Evolutionary conservation across 2,888 invertebrate species (phyloP), one percentile per base, ranked within the genome.

Genomic region (Caenorhabditis sp.): DNA sequence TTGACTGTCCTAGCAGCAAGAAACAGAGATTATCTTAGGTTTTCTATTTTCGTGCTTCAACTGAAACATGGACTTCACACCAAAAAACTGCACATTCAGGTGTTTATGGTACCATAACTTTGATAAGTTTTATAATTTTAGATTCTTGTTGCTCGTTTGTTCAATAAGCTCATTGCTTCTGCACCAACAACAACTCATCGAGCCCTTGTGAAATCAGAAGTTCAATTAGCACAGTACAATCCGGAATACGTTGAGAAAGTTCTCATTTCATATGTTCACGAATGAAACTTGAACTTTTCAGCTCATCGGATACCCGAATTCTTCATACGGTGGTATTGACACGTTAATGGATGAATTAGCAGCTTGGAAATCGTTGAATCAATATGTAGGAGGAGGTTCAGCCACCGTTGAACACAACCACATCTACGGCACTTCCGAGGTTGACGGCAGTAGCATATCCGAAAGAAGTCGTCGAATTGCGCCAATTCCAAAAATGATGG

Each of bases 61-160:
- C 68, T 90, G 55, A 89, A 87, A 58, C 88, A 90, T 80, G 90
- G 90, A 20, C 82, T 90, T 4, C 89, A 89, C 77, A 90, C 90
- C 0, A 69, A 85, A 8, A 90, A 90, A 72, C 58, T 90, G 26
- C 89, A 90, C 65, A 90, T 90, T 22, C 90, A 90, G 82, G 89
- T 88, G n/a, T n/a, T n/a, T n/a, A n/a, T n/a, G n/a, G n/a, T n/a
- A n/a, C n/a, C n/a, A n/a, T n/a, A n/a, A n/a, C n/a, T n/a, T n/a
- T n/a, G n/a, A n/a, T n/a, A n/a, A n/a, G n/a, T n/a, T n/a, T n/a
- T n/a, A n/a, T 15, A 24, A 1, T 68, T 81, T 53, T 62, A 89
- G 89, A 88, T 90, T 32, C 77, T 90, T 15, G 88, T 90, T n/a
- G 87, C 87, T 20, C 77, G 89, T n/a, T 67, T 90, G 18, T 83